Evolutionary conservation across 2,888 invertebrate species (phyloP), one percentile per base, ranked within the genome.

Genomic region (Embidobia sp.): DNA sequence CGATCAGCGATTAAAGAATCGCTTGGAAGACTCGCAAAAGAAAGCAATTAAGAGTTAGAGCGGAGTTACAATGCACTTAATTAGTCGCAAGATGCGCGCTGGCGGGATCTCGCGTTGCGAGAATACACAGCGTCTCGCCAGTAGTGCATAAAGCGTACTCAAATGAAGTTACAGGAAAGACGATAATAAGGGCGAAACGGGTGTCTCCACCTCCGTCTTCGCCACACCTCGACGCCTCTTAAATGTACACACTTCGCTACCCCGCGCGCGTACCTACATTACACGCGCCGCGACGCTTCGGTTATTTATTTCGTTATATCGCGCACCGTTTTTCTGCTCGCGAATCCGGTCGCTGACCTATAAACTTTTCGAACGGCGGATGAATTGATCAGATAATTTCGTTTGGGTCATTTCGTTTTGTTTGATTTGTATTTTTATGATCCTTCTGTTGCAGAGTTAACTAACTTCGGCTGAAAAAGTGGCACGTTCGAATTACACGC

Each of bases 51-150:
- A 83, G 79, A 81, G 82, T 81, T 81, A 84, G 79, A 84, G 83
- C 81, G 79, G 82, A 85, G 84, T 86, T 85, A 83, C 79, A 81
- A 84, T 85, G 85, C 83, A 85, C 85, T 85, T 86, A 86, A 87
- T 87, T 87, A 85, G 82, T 80, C 57, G 80, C 83, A 61, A 77
- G 72, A 73, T 49, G 55, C 57, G 11, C 59, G 6, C 3, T n/a
- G n/a, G n/a, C n/a, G n/a, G n/a, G n/a, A n/a, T n/a, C n/a, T n/a
- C 22, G 18, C 22, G 51, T n/a, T 31, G 40, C 10, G 37, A 59
- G 55, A 67, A 46, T 66, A 67, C 53, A 49, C 53, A 40, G 31
- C 27, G 64, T 74, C 64, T 70, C 69, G 59, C 19, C 66, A 57
- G 57, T 66, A 19, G 67, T 75, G 74, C 70, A 70, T 69, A 64